These are phyloP conservation scores for Brachylomia viminalis DNA, from an alignment of 2,888 invertebrate species.

Conservation along the genomic window DNA sequence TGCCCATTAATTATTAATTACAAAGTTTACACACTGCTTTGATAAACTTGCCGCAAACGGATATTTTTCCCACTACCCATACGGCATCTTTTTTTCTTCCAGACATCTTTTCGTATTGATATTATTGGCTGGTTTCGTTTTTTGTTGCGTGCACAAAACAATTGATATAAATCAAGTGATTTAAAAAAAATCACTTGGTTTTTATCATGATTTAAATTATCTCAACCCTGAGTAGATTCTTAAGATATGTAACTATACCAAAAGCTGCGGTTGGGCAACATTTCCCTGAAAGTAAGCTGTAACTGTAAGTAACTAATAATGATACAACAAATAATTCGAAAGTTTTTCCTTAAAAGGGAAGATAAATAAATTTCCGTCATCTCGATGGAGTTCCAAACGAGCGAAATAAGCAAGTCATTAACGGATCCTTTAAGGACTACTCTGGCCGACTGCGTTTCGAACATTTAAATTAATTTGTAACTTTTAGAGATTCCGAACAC, in stretches of 20 bases:
- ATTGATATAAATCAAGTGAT: no score
- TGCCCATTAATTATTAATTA: no score
- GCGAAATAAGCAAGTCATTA: slow-evolving; percentile 81
- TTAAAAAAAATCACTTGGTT: no score
- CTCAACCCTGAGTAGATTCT: no score
- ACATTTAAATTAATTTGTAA: slow-evolving; percentile 84
- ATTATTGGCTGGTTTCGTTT: no score
- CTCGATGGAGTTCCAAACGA: slow-evolving; percentile 72
- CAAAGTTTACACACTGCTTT: no score
- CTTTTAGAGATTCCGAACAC: slow-evolving; percentile 77
- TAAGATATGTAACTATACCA: background rate
- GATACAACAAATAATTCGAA: slow-evolving; percentile 29
- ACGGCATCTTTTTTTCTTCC: no score
- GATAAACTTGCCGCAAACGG: no score
- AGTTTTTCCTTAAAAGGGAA: slow-evolving; percentile 33
- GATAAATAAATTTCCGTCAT: slow-evolving; percentile 71
- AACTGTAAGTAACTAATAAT: slow-evolving; percentile 14
- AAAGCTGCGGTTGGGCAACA: background rate
- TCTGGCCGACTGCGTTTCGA: slow-evolving; percentile 70
- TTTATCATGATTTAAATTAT: no score
- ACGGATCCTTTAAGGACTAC: slow-evolving; percentile 71
- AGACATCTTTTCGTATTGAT: no score
- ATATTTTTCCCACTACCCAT: no score
- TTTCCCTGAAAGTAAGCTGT: slow-evolving; percentile 7
- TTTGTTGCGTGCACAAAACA: no score